phyloP scores from a whole-genome alignment of 1,140 invertebrate genomes.

The Bombus terrestris region DNA sequence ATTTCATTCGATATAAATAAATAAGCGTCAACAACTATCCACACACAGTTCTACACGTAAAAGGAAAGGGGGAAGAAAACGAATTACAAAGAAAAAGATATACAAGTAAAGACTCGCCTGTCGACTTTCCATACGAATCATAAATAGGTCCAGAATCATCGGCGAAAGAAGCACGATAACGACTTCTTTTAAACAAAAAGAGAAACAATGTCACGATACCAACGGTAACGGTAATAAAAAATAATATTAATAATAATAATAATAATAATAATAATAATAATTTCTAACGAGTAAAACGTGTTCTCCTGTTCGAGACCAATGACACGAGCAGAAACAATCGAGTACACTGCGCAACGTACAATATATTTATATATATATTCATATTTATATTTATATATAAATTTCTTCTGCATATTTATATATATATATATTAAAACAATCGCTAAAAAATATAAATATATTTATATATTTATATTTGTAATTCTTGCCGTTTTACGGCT shows the following conservation, averaged over 20 bases:
- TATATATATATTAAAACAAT: conserved; percentile 75
- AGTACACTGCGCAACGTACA: conserved; percentile 38
- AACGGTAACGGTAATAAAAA: conserved; percentile 40
- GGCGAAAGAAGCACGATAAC: conserved; percentile 23
- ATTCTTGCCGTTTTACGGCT: conserved; percentile 71
- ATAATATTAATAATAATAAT: conserved; percentile 36
- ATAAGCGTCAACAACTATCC: conserved; percentile 41
- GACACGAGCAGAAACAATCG: conserved; percentile 38
- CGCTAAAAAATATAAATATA: conserved; percentile 78
- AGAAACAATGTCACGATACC: conserved; percentile 22
- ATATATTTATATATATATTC: conserved; percentile 52
- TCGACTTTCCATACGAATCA: conserved; percentile 14
- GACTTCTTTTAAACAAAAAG: not conserved
- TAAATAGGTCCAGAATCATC: conserved; percentile 31
- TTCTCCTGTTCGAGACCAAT: conserved; percentile 23
- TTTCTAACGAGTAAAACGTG: conserved; percentile 39
- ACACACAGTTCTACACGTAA: not conserved
- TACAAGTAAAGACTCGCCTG: not conserved
- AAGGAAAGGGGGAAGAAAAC: not conserved
- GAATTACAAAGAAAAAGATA: not conserved
- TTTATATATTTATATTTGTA: conserved; percentile 59
- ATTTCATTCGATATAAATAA: conserved; percentile 24
- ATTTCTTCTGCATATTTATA: conserved; percentile 50
- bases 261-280: conserved; percentile 18
- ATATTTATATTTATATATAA: conserved; percentile 55